Evolutionary conservation across 1,140 invertebrate species (phyloP), one percentile per base, ranked within the genome.

Genomic region (Octopus bimaculoides): DNA sequence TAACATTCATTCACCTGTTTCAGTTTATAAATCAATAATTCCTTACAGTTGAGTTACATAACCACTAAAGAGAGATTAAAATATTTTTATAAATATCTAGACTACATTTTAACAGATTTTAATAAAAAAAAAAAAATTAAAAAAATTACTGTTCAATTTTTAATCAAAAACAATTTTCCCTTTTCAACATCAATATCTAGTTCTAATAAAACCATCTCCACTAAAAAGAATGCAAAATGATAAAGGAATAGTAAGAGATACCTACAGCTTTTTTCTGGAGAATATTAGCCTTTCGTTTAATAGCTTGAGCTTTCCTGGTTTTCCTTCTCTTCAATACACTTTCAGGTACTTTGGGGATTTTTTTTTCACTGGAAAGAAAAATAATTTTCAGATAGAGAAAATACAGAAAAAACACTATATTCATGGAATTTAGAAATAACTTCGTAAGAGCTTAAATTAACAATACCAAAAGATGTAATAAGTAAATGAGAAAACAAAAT

Each of bases 261-360:
- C 66, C 4, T 71, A 71, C 66, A 1, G 66, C 6, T 71, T 71
- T 71, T 5, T 71, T 20, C 26, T 71, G 17, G 5, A 71, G 26
- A 71, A 71, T 0, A 0, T 14, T 5, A 6, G 17, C 26, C 17
- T 14, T 20, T n/a, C 66, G 66, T 12, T 14, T n/a, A 6, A 20
- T 20, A 71, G 14, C 66, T 4, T 71, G 14, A 14, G 6, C 26
- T 71, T 71, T 20, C 26, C 26, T 71, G 17, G 26, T 14, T 20
- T 71, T 71, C 66, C 66, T 71, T 14, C 26, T 71, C 66, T 71
- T 71, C 9, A 71, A 17, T n/a, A 71, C 7, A 71, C 17, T 20
- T 71, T 71, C 66, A 71, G 66, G 66, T n/a, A 71, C 66, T 71
- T 71, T 71, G 6, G 66, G 66, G 26, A 71, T 71, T 41, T 41